Evolutionary conservation across 35 echinoderm and acorn worm species (phyloP).

Genomic region (Ophioderma brevispina): DNA sequence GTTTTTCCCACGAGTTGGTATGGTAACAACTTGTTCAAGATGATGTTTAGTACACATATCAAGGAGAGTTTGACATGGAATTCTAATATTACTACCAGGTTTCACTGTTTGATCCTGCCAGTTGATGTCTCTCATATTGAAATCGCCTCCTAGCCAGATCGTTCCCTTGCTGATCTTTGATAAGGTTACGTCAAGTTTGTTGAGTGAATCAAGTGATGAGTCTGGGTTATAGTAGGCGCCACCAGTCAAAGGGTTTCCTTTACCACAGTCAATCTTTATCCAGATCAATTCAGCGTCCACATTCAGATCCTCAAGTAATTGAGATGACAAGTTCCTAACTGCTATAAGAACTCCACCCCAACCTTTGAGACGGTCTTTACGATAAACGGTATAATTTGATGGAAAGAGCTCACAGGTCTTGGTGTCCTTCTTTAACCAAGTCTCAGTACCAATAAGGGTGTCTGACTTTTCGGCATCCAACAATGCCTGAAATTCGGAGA

Average conservation of each 20-base stretch:
- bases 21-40: too few relatives aligned
- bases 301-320: too few relatives aligned
- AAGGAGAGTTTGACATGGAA: not conserved
- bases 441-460: slow-evolving; percentile 19
- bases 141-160: not conserved
- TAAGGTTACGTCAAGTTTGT: not conserved
- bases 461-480: not conserved
- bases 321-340: not conserved
- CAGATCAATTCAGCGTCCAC: too few relatives aligned
- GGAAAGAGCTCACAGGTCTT: too few relatives aligned
- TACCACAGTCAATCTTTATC: not conserved
- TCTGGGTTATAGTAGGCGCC: slow-evolving; percentile 1
- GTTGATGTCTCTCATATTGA: slow-evolving; percentile 19
- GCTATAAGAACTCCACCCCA: slow-evolving; percentile 19
- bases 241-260: not conserved
- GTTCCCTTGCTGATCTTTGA: not conserved
- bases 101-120: not conserved
- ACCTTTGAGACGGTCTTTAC: too few relatives aligned
- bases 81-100: not conserved
- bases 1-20: too few relatives aligned
- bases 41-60: too few relatives aligned
- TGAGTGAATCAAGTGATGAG: slow-evolving; percentile 1
- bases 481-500: not conserved
- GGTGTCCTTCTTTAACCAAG: too few relatives aligned
- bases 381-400: too few relatives aligned